These are phyloP conservation scores for Clupea harengus DNA, from an alignment of 2,113 vertebrate species.

Conservation along the genomic window DNA sequence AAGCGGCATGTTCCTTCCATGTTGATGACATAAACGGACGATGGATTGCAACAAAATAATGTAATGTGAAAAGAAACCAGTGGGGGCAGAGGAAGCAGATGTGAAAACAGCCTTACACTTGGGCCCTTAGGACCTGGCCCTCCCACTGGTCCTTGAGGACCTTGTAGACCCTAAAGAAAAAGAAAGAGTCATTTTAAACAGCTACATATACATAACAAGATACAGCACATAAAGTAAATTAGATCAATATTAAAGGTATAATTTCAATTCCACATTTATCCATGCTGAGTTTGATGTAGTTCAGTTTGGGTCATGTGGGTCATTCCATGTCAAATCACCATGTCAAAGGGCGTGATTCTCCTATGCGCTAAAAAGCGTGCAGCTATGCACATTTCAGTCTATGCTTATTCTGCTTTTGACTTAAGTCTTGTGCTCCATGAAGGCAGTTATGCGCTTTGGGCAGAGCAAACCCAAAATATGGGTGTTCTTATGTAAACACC, in stretches of 20 bases:
- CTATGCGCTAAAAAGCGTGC: no score
- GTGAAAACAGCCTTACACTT: background rate
- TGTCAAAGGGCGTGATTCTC: no score
- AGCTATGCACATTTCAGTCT: no score
- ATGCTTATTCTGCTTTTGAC: no score
- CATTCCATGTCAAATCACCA: no score
- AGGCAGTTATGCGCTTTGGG: no score
- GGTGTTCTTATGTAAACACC: no score
- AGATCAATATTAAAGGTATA: background rate
- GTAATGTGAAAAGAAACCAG: slow-evolving; percentile 20
- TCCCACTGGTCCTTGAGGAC: background rate
- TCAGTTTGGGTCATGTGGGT: background rate
- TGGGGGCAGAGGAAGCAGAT: background rate
- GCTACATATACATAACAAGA: background rate
- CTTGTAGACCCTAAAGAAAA: background rate
- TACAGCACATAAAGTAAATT: background rate
- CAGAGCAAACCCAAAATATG: no score
- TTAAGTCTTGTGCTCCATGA: no score
- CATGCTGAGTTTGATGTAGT: background rate
- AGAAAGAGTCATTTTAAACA: background rate
- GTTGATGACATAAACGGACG: no score
- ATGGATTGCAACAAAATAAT: background rate
- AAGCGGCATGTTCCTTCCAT: no score
- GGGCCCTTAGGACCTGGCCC: background rate
- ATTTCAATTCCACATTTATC: background rate